Evolutionary conservation across 2,888 invertebrate species (phyloP).

Genomic region (Argynnis bischoffii): DNA sequence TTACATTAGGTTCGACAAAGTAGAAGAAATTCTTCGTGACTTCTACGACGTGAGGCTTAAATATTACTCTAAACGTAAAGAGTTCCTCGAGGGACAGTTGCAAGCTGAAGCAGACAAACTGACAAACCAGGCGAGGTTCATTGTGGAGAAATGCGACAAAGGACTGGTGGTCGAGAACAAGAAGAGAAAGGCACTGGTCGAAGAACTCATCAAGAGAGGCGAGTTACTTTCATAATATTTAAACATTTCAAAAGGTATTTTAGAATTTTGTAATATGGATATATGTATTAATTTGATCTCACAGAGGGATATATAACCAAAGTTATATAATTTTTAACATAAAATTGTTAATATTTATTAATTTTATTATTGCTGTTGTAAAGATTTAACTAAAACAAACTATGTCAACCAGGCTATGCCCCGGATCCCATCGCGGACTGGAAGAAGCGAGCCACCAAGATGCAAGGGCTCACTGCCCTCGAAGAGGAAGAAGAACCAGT

Average conservation of each 20-base stretch:
- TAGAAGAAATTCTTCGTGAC: conserved; percentile 90
- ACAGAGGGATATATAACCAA: too few relatives aligned
- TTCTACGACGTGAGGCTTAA: conserved; percentile 91
- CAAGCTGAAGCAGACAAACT: conserved; percentile 94
- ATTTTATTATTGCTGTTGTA: background rate
- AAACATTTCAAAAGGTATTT: too few relatives aligned
- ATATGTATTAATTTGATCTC: too few relatives aligned
- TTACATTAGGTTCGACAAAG: conserved; percentile 85
- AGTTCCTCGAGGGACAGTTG: conserved; percentile 93
- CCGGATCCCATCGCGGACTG: conserved; percentile 85
- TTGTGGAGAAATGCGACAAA: conserved; percentile 97
- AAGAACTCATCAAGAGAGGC: conserved; percentile 89
- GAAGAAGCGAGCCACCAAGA: conserved; percentile 84
- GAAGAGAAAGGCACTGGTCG: conserved; percentile 94
- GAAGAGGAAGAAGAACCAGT: conserved; percentile 75
- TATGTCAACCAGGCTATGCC: conserved; percentile 75
- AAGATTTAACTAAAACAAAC: too few relatives aligned
- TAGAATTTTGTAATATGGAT: too few relatives aligned
- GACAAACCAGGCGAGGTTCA: conserved; percentile 96
- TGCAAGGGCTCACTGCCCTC: conserved; percentile 77
- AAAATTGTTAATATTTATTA: too few relatives aligned
- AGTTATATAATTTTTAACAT: too few relatives aligned
- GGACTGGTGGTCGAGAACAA: conserved; percentile 95
- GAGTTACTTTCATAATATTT: too few relatives aligned
- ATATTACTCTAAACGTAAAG: conserved; percentile 93